Evolutionary conservation across 2,797 vertebrate species (phyloP), one percentile per base, ranked within the genome.

Genomic region (Petrocephalus sullivani): DNA sequence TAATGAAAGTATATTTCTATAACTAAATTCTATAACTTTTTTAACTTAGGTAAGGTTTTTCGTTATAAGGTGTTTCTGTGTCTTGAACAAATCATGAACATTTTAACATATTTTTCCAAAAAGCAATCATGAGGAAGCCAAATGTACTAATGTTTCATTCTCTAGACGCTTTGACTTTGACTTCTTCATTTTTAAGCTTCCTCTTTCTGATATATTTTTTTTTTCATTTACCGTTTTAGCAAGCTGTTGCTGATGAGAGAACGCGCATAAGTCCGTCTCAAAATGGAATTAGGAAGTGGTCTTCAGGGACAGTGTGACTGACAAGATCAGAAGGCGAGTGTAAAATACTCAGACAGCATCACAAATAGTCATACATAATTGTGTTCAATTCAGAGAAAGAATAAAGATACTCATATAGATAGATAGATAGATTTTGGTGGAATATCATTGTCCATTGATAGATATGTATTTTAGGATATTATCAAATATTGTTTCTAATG

Each of bases 231-330:
- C 87, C 57, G 37, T 89, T 85, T 90, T 85, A 87, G 83, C 89
- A 53, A 85, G 37, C 88, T 87, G 81, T 84, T 54, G 88, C 89
- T 91, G 90, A 87, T 92, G 95, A 93, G 93, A 94, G 94, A 90
- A 92, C 67, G 90, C 92, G 90, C 57, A 84, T 83, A 60, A 87
- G 46, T 89, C 53, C 75, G 85, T 88, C 90, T 93, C 91, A 92
- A 91, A 95, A 89, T 92, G 93, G 92, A 95, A 95, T 91, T 91
- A 92, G 94, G 95, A 96, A 96, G 95, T 94, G 93, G 93, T 93
- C 89, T 87, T 53, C 33, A 51, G 81, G 83, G 88, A 89, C 56
- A 28, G 86, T 91, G 67, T 56, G 16, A 33, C 4, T 19, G 37
- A 86, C 57, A 37, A 33, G 57, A 37, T 60, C 28, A 60, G 84